phyloP scores from a whole-genome alignment of 2,888 invertebrate genomes.

The Polietes domitor region DNA sequence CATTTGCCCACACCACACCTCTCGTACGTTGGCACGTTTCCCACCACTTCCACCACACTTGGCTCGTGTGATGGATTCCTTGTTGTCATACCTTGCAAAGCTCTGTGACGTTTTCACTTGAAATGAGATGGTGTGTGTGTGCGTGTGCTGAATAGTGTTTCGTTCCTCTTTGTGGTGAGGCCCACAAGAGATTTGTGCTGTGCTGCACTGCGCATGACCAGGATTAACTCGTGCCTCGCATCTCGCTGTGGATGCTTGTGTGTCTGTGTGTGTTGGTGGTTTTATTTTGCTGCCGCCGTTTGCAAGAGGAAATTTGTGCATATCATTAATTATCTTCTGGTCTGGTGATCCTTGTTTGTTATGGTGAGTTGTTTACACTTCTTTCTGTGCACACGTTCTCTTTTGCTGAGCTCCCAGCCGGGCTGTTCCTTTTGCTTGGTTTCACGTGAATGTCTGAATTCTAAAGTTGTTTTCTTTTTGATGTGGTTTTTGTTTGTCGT shows the following conservation, averaged over 20 bases:
- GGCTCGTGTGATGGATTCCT: constrained; percentile 1
- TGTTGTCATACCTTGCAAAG: not conserved
- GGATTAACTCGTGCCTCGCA: not conserved
- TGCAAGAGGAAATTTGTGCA: constrained; percentile 15
- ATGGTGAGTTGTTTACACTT: constrained; percentile 17
- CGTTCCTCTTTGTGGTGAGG: not conserved
- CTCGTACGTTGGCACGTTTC: not conserved
- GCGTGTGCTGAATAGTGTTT: not conserved
- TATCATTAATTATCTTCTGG: constrained; percentile 38
- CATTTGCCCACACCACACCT: not conserved
- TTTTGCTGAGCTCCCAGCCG: constrained; percentile 12
- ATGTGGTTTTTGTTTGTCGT: not conserved
- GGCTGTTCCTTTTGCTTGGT: not conserved
- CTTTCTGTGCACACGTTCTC: not conserved
- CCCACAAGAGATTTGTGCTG: not conserved
- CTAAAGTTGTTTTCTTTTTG: not conserved
- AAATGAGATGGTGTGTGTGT: not conserved
- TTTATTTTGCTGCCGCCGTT: not conserved
- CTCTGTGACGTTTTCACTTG: not conserved
- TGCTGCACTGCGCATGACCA: constrained; percentile 1
- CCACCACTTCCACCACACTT: not conserved
- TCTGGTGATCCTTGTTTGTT: constrained; percentile 34
- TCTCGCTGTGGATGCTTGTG: not conserved
- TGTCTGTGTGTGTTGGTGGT: not conserved
- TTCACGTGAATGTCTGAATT: not conserved